phyloP scores from a whole-genome alignment of 2,888 invertebrate genomes.

The Mylabris sibirica region DNA sequence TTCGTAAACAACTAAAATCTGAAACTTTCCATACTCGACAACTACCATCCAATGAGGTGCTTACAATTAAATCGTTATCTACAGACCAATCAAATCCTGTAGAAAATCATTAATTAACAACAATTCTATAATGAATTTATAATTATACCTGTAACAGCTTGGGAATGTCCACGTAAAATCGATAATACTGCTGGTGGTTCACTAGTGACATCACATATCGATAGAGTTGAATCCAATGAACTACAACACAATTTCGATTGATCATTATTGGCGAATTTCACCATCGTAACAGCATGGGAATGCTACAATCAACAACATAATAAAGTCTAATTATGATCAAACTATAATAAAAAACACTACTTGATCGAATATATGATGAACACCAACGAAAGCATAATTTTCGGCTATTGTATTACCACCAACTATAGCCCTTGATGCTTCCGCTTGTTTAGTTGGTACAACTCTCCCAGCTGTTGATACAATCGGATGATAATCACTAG shows the following conservation, averaged over 20 bases:
- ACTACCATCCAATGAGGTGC: conserved; percentile 77
- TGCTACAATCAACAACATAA: conserved; percentile 62
- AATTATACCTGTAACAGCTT: conserved; percentile 65
- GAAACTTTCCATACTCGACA: conserved; percentile 72
- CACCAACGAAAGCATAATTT: conserved; percentile 86
- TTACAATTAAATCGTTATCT: conserved; percentile 83
- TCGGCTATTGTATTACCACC: conserved; percentile 74
- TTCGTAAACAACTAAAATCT: conserved; percentile 70
- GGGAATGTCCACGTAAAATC: conserved; percentile 77
- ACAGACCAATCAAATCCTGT: conserved; percentile 84
- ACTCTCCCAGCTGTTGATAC: conserved; percentile 49
- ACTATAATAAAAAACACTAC: conserved; percentile 54
- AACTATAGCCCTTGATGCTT: conserved; percentile 69
- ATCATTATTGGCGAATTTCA: conserved; percentile 87
- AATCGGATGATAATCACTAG: conserved; percentile 36
- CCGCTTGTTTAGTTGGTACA: conserved; percentile 68
- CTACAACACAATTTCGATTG: conserved; percentile 80
- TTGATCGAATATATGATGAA: conserved; percentile 90
- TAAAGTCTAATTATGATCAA: neutral
- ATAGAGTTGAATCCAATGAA: conserved; percentile 79
- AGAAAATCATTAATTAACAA: conserved; percentile 25
- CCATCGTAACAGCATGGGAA: conserved; percentile 74
- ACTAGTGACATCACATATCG: conserved; percentile 79
- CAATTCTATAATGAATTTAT: neutral
- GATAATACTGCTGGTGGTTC: conserved; percentile 75